phyloP scores from a whole-genome alignment of 1,140 invertebrate genomes.

The Oscheius sp. region DNA sequence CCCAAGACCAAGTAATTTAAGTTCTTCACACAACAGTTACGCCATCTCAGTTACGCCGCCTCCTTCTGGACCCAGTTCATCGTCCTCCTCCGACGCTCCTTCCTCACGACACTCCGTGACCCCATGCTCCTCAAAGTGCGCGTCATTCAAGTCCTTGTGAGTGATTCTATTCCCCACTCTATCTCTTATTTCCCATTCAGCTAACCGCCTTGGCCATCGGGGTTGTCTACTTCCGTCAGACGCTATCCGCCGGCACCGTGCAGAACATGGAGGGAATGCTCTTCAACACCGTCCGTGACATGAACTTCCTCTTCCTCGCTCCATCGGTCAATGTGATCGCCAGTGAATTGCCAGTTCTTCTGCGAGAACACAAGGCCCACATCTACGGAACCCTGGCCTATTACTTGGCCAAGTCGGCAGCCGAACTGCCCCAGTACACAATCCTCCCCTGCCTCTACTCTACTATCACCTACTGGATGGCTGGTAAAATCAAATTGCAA shows the following conservation, averaged over 20 bases:
- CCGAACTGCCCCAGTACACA: constrained; percentile 63
- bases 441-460: constrained; percentile 44
- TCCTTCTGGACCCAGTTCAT: constrained; percentile 79
- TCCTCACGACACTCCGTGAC: constrained; percentile 80
- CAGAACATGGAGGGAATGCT: constrained; percentile 91
- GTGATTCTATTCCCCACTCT: too few relatives aligned
- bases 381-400: constrained; percentile 89
- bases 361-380: constrained; percentile 83
- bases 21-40: too few relatives aligned
- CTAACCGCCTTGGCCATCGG: constrained; percentile 32
- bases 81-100: constrained; percentile 83
- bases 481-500: constrained; percentile 9
- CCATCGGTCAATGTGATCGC: constrained; percentile 71
- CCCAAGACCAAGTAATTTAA: too few relatives aligned
- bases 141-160: constrained; percentile 71
- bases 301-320: constrained; percentile 65
- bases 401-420: constrained; percentile 76
- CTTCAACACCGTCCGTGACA: constrained; percentile 85
- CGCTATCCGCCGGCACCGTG: constrained; percentile 68
- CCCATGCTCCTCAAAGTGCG: constrained; percentile 82
- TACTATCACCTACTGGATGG: constrained; percentile 48
- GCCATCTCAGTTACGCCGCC: constrained; percentile 69
- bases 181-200: neutral
- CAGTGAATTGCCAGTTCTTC: constrained; percentile 81
- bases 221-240: constrained; percentile 30